Percentiles rank a stretch among this genome's conserved stretches.
Conservation (phyloP, 2,797 vertebrate genomes). For the Sebastes goodei region DNA sequence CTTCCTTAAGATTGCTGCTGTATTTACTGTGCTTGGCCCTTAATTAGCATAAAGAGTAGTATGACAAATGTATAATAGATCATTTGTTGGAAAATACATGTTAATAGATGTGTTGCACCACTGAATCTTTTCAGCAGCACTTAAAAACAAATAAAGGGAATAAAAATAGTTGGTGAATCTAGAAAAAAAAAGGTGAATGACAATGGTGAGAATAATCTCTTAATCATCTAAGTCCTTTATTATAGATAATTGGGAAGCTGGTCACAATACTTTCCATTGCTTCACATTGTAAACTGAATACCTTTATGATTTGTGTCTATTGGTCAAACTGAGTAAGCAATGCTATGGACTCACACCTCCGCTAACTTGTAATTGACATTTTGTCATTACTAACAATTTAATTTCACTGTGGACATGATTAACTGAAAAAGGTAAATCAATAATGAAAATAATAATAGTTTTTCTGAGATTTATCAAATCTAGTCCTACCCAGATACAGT, state of each 20-base stretch:
- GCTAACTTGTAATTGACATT: not conserved
- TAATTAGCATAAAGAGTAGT: not conserved
- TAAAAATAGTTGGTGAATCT: not conserved
- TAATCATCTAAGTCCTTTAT: not conserved
- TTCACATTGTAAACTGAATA: not conserved
- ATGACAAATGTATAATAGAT: not conserved
- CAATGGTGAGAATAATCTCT: not conserved
- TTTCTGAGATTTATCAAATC: not conserved
- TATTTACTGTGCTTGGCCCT: not conserved
- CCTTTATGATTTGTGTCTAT: not conserved
- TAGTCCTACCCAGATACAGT: not conserved
- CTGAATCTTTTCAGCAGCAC: not conserved
- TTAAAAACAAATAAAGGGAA: not conserved
- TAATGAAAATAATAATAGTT: not conserved
- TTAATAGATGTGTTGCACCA: not conserved
- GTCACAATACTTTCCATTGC: not conserved
- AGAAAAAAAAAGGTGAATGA: not conserved
- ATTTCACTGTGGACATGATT: not conserved
- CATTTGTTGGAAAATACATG: not conserved
- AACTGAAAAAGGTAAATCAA: not conserved
- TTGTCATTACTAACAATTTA: not conserved
- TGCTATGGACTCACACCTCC: not conserved
- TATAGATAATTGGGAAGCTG: no score
- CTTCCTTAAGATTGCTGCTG: not conserved
- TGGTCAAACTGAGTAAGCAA: not conserved